Percentiles rank a stretch among this genome's conserved stretches.
Conservation (phyloP, 2,797 vertebrate species). For the Scolopax rusticola region DNA sequence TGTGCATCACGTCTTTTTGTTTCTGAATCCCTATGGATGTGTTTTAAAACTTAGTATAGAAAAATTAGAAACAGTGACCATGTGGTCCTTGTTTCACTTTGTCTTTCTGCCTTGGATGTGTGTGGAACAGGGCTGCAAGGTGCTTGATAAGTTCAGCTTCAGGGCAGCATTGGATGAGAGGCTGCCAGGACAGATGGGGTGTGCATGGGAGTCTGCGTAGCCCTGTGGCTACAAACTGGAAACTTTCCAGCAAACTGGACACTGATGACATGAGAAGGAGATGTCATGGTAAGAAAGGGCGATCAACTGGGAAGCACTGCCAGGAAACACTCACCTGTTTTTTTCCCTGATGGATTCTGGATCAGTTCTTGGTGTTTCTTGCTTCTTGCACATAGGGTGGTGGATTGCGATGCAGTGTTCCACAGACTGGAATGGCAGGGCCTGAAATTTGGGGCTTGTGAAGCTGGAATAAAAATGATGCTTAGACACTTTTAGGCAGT, state of each 20-base stretch:
- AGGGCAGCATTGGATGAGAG: background rate
- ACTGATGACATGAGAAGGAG: background rate
- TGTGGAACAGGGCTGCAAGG: background rate
- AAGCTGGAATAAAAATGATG: background rate
- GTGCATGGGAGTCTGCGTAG: background rate
- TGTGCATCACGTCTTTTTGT: background rate
- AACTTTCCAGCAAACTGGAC: background rate
- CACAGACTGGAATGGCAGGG: background rate
- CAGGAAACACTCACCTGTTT: background rate
- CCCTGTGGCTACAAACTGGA: background rate
- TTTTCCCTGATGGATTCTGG: background rate
- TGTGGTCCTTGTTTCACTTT: background rate
- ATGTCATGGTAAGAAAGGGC: background rate
- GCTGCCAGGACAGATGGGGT: background rate
- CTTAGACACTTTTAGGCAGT: background rate
- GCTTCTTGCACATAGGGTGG: background rate
- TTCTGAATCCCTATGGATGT: background rate
- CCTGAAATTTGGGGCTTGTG: background rate
- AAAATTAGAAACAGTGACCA: background rate
- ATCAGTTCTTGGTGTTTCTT: background rate
- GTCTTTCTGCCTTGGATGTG: background rate
- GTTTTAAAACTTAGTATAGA: background rate
- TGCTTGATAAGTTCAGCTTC: background rate
- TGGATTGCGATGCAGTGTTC: background rate
- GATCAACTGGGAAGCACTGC: background rate